Base-by-base conservation (phyloP, 2,888 invertebrate genomes). In the Caenorhabditis zanzibari region DNA sequence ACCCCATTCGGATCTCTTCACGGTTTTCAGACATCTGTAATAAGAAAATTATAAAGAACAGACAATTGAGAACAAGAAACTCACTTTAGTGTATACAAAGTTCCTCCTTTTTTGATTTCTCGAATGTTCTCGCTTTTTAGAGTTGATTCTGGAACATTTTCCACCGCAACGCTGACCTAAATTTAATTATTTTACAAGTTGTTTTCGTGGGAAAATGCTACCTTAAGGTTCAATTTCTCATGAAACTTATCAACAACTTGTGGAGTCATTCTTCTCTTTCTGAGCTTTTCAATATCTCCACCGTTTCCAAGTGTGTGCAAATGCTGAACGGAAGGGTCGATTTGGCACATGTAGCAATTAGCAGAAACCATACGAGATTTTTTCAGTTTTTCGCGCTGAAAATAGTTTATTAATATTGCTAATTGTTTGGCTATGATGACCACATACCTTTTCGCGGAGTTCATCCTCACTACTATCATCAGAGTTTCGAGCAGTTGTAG, bases 291-390 rank as follows among this genome's bases (percentile, higher is more conserved):
- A n/a, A 84, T 58, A 28, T 76, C 69, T 9, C 22, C 49, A 44
- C 86, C 85, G 56, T 86, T 88, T 9, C 88, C 88, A 5, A 88
- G 76, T 1, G 88, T 88, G 74, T 88, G 88, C 16, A 88, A 80
- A 44, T 88, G 88, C 61, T 88, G 88, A 12, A 74, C 80, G 10
- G 86, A 68, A 1, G 88, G 88, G 22, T 88, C 88, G 14, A 86
- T 73, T 63, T 87, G 88, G 47, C 88, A 88, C 85, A 85, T 82
- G 56, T 83, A 87, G 54, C 88, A 88, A 73, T 88, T 85, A 9
- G 86, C 86, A 56, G 88, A 88, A 52, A 88, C 81, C 74, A 76
- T 56, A 0, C 79, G 73, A 0, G 71, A 73, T 28, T 79, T 79
- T 72, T 79, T 85, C 54, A 79, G 44, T 35, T 79, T 81, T 54